Base-by-base conservation (phyloP, 2,113 vertebrate genomes). In the Butorides virescens region DNA sequence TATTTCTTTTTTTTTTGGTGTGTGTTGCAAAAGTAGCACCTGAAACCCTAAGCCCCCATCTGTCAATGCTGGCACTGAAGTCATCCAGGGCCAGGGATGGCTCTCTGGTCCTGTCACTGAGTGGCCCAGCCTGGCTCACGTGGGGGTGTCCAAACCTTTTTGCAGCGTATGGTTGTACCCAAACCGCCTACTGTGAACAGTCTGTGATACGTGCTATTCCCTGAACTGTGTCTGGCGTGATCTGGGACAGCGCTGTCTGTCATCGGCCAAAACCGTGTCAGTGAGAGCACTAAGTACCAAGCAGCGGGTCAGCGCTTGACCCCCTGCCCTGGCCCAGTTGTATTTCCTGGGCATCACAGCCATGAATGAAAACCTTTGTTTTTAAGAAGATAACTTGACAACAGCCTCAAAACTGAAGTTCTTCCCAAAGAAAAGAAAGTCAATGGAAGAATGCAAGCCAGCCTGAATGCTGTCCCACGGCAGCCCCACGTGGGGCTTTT, bases 61-160 rank as follows among this genome's bases (percentile, higher is more conserved):
- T 36, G 21, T 34, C 39, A 14, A 4, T 11, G 16, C 7, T 29
- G 32, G 16, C n/a, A 7, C 0, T 49, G 80, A 30, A 39, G 10
- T 37, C 46, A 23, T 7, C 22, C 37, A 6, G 25, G 75, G 46
- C 27, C 23, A 14, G 37, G 63, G n/a, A 3, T 0, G 3, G 14
- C 16, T 68, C 37, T 55, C 32, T 5, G 47, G 11, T 59, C 5
- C 88, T 21, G 44, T 55, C 68, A 4, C 0, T 12, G 32, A 46
- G 50, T 52, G 37, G 42, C 61, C 49, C 62, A 68, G 76, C 76
- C 72, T 68, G 84, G 72, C 59, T 92, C 29, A 8, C 14, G 0
- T n/a, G 27, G 1, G 7, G 53, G 16, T 53, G 34, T 77, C 46
- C 37, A 49, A 75, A 26, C 22, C 22, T n/a, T 47, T 62, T 25